A percentile compares a stretch with the other conserved stretches of the same genome.
These are phyloP conservation scores for Hepsetus odoe DNA, from an alignment of 2,113 vertebrate genomes.

Conservation along the genomic window DNA sequence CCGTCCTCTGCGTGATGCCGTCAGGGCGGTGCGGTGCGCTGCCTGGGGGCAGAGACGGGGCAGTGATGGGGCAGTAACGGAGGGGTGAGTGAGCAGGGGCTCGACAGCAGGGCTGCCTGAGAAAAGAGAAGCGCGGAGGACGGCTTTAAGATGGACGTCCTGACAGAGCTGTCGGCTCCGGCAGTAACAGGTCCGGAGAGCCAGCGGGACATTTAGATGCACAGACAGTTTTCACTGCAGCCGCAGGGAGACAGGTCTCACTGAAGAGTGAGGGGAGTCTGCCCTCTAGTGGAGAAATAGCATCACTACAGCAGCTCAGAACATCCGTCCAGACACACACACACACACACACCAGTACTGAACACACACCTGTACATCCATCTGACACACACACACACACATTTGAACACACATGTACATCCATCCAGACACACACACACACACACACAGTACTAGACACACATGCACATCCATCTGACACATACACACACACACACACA, in stretches of 20 bases:
- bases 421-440: too few species aligned
- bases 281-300: conserved; percentile 63
- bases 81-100: background rate
- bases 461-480: too few species aligned
- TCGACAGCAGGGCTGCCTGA: background rate
- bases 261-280: conserved; percentile 42
- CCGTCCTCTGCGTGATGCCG: background rate
- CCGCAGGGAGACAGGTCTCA: background rate
- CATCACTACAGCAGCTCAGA: background rate
- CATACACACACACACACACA: too few species aligned
- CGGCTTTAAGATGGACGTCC: background rate
- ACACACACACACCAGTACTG: too few species aligned
- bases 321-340: too few species aligned
- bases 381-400: too few species aligned
- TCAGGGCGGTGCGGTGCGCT: background rate
- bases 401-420: too few species aligned
- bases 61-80: background rate
- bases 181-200: background rate
- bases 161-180: background rate
- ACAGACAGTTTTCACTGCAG: conserved; percentile 44
- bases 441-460: too few species aligned
- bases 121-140: background rate
- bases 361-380: too few species aligned
- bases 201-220: conserved; percentile 37
- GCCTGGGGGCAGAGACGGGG: background rate